Evolutionary conservation across 2,888 invertebrate species (phyloP).

Genomic region (Zygogramma bicolorata): DNA sequence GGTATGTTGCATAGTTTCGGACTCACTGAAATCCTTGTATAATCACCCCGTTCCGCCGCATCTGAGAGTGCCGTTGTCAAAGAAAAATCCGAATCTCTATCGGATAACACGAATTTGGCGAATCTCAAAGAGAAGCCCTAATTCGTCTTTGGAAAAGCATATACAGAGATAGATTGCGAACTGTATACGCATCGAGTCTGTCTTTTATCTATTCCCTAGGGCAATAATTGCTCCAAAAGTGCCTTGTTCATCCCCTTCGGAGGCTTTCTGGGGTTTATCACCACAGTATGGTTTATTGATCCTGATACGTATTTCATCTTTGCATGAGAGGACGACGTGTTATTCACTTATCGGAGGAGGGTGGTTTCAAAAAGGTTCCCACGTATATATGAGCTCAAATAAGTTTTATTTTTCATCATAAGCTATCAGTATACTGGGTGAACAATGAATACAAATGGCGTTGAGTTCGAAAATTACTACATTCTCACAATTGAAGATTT

Average conservation of each 20-base stretch:
- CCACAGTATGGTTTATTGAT: conserved; percentile 29
- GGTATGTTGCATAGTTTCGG: neutral
- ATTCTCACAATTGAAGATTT: too few relatives aligned
- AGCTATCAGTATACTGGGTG: too few relatives aligned
- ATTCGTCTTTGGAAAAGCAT: conserved; percentile 20
- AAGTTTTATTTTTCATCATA: too few relatives aligned
- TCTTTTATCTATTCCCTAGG: conserved; percentile 42
- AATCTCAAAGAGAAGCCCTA: conserved; percentile 32
- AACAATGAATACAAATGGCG: too few relatives aligned
- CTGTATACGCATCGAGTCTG: conserved; percentile 32
- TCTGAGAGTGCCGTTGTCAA: neutral
- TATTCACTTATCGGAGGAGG: neutral
- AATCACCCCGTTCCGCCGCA: neutral
- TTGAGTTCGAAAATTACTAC: too few relatives aligned
- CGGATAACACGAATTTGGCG: conserved; percentile 4
- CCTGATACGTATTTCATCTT: conserved; percentile 3
- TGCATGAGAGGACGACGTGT: neutral
- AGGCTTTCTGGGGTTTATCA: conserved; percentile 37
- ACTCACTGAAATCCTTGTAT: conserved; percentile 1
- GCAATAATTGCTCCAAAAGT: conserved; percentile 45
- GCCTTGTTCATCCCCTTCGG: conserved; percentile 36
- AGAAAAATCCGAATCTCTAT: conserved; percentile 9
- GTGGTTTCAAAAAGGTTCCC: neutral
- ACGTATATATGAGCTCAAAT: neutral
- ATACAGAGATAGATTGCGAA: conserved; percentile 22